These are phyloP conservation scores for Drosophila ohnishii DNA, from an alignment of 1,140 invertebrate genomes.

Conservation along the genomic window DNA sequence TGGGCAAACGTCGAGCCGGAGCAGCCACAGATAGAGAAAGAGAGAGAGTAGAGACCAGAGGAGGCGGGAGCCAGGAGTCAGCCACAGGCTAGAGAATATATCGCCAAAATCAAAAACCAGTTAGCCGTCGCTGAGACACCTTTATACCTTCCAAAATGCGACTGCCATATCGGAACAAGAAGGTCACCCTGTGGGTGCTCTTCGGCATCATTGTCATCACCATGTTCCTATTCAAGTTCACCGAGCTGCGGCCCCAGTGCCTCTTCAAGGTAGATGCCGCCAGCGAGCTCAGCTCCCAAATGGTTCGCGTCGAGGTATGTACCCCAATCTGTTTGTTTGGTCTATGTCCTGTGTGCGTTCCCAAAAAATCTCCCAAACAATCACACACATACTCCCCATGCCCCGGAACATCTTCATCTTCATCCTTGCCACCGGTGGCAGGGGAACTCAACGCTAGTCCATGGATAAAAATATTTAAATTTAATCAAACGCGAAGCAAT, in stretches of 20 bases:
- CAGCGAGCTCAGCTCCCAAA: constrained; percentile 65
- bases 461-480: constrained; percentile 26
- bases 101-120: constrained; percentile 44
- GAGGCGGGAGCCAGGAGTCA: neutral
- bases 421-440: neutral
- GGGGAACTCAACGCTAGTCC: constrained; percentile 3
- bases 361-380: neutral
- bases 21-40: constrained; percentile 1
- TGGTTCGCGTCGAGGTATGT: constrained; percentile 80
- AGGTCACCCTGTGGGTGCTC: constrained; percentile 79
- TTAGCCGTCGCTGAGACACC: constrained; percentile 28
- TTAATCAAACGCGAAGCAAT: constrained; percentile 18
- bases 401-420: constrained; percentile 19
- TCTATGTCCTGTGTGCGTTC: neutral
- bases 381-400: constrained; percentile 1
- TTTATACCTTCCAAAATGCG: constrained; percentile 59
- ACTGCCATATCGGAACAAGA: constrained; percentile 80
- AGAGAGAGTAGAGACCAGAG: neutral
- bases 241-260: constrained; percentile 80
- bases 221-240: constrained; percentile 83
- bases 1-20: constrained; percentile 38
- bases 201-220: constrained; percentile 78
- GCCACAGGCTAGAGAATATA: constrained; percentile 2
- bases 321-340: constrained; percentile 22
- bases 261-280: constrained; percentile 75